Base-by-base conservation (phyloP, 2,113 vertebrate species). In the Pontoporia blainvillei region DNA sequence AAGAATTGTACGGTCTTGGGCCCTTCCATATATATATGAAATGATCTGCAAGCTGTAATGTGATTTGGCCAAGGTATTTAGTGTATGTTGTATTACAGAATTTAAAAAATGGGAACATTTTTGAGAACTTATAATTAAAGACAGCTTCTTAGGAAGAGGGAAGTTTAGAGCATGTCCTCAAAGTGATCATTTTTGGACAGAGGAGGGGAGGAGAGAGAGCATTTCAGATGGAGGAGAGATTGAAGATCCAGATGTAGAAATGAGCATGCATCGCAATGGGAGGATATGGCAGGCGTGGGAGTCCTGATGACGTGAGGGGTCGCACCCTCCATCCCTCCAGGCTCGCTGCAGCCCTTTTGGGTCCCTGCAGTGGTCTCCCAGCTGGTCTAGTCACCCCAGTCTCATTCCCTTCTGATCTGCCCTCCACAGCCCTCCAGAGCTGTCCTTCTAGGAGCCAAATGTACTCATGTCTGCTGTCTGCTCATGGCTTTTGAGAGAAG, bases 401-500 rank as follows among this genome's bases (percentile, higher is more conserved):
- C 72, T n/a, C 75, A 31, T 85, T 44, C 34, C 66, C 64, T 62
- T 39, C 72, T 86, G n/a, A 62, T 91, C 93, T 67, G 18, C 39
- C n/a, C 46, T 79, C 41, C 69, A 31, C n/a, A 12, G 5, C 11
- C 36, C 49, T 78, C 84, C 71, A 9, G 34, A 69, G 78, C 88
- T 76, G 52, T 71, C 90, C 75, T 85, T 67, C 69, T 71, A 12
- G 90, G 62, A 93, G 61, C 27, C 23, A 78, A 14, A 79, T 23
- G 27, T 85, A 27, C 79, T 95, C 41, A 29, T 36, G 14, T 83
- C 41, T 91, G 8, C 41, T 64, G 31, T 69, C 71, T 95, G 57
- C 82, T 91, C 36, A 46, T 36, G 81, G 36, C 41, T 21, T 64
- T 23, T 95, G 90, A 84, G 87, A 87, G 34, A 49, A n/a, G 23